These are phyloP conservation scores for Coenobita brevimanus DNA, from an alignment of 1,140 invertebrate genomes.

Conservation along the genomic window DNA sequence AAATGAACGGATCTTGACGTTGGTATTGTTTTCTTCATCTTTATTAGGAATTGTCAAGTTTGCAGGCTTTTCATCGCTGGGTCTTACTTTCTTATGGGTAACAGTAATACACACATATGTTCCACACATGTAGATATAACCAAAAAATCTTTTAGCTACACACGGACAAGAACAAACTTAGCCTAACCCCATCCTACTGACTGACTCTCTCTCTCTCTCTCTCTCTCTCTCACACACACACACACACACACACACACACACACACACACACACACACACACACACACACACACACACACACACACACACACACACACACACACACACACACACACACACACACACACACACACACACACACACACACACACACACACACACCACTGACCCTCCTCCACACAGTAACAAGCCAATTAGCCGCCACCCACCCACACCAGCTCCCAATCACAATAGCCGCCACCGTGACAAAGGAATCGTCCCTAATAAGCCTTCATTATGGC, in stretches of 20 bases:
- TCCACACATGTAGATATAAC: too few relatives aligned
- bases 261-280: constrained; percentile 35
- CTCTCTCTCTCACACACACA: constrained; percentile 12
- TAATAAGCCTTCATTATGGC: too few relatives aligned
- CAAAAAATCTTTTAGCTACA: background rate
- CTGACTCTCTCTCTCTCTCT: background rate
- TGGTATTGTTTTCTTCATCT: too few relatives aligned
- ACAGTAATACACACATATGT: too few relatives aligned
- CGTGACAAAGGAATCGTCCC: too few relatives aligned
- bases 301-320: constrained; percentile 1
- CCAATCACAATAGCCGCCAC: background rate
- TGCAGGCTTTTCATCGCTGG: too few relatives aligned
- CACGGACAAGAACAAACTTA: constrained; percentile 5
- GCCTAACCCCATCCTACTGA: background rate
- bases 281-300: constrained; percentile 16
- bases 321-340: constrained; percentile 1
- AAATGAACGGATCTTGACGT: too few relatives aligned
- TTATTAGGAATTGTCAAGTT: too few relatives aligned
- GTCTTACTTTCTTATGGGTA: too few relatives aligned
- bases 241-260: constrained; percentile 24
- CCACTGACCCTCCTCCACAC: too few relatives aligned
- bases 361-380: too few relatives aligned
- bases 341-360: constrained; percentile 27
- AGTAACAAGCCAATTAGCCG: background rate
- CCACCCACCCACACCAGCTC: background rate